phyloP scores from a whole-genome alignment of 1,140 invertebrate species.

The Drosophila busckii region DNA sequence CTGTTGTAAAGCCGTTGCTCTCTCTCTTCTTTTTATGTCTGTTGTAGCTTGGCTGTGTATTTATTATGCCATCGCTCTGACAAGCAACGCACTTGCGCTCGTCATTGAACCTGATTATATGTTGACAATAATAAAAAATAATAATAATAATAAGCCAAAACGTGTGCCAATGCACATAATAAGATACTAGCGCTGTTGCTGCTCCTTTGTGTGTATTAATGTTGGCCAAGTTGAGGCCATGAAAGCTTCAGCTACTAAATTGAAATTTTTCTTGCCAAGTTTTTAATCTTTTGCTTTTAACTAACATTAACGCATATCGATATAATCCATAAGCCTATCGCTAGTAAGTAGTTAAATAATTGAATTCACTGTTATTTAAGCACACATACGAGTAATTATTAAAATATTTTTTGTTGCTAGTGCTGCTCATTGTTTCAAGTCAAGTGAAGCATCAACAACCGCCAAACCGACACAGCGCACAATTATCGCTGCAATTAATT shows the following conservation, averaged over 20 bases:
- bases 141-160: conserved; percentile 55
- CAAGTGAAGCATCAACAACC: neutral
- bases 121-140: conserved; percentile 44
- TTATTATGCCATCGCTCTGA: conserved; percentile 48
- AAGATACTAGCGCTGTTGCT: too few species aligned
- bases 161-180: conserved; percentile 3
- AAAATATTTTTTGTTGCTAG: too few species aligned
- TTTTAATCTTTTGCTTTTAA: too few species aligned
- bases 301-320: too few species aligned
- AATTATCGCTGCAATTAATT: conserved; percentile 70
- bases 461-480: conserved; percentile 9
- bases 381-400: too few species aligned
- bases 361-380: too few species aligned
- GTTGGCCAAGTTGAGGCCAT: too few species aligned
- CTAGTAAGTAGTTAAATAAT: too few species aligned
- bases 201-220: too few species aligned
- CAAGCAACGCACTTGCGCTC: conserved; percentile 22
- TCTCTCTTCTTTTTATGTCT: neutral
- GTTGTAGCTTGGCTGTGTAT: conserved; percentile 45
- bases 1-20: conserved; percentile 6
- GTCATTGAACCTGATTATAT: conserved; percentile 67
- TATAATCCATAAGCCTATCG: too few species aligned
- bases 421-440: too few species aligned
- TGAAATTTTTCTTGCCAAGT: conserved; percentile 6
- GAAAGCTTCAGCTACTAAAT: too few species aligned